Percentiles rank a stretch among this genome's conserved stretches.
These are phyloP conservation scores for Etheostoma spectabile DNA, from an alignment of 2,113 vertebrate genomes.

Conservation along the genomic window DNA sequence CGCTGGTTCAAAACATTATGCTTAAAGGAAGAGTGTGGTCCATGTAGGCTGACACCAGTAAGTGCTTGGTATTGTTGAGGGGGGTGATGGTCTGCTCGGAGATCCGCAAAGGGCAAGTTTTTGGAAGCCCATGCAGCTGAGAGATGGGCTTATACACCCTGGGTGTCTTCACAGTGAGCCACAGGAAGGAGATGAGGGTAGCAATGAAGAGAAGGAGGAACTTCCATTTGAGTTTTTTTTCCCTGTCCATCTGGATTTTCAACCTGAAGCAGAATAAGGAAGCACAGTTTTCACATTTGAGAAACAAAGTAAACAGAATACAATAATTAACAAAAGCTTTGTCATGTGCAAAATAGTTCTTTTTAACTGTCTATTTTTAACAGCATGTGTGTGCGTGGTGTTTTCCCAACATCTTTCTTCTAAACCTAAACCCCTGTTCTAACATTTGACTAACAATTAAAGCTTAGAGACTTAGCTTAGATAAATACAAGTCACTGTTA, in stretches of 20 bases:
- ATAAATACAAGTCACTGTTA: neutral
- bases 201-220: neutral
- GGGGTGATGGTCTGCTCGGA: slow-evolving; percentile 64
- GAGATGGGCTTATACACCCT: fast-evolving
- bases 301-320: neutral
- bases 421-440: neutral
- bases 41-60: slow-evolving; percentile 82
- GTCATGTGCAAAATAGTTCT: neutral
- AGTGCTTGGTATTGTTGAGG: slow-evolving; percentile 76
- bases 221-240: neutral
- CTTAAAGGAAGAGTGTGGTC: too few species aligned
- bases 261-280: slow-evolving; percentile 30
- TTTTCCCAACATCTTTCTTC: neutral
- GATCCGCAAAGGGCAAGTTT: fast-evolving
- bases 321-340: neutral
- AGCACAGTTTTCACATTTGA: neutral
- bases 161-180: fast-evolving
- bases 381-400: neutral
- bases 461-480: neutral
- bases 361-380: neutral
- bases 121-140: fast-evolving
- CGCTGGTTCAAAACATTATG: too few species aligned
- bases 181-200: neutral
- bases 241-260: neutral
- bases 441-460: neutral